Evolutionary conservation across 2,888 invertebrate genomes (phyloP), one percentile per base, ranked within the genome.

Genomic region (Trissonchulus sp.): DNA sequence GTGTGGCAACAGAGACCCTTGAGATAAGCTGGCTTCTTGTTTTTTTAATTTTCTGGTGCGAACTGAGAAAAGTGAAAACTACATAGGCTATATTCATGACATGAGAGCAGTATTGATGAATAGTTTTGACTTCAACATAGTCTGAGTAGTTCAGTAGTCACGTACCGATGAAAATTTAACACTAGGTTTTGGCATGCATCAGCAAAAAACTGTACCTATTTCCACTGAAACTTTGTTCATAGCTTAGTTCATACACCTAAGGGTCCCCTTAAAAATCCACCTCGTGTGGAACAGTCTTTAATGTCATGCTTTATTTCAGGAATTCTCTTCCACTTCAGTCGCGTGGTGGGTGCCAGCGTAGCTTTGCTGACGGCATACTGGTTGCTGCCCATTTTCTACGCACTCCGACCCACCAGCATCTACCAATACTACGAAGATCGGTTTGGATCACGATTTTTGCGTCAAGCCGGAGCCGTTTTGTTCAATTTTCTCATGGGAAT

Each of bases 351-450:
- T n/a, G n/a, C 36, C 28, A n/a, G 8, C 23, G 15, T 69, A 3
- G 36, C 35, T 31, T 35, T 69, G 2, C 33, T n/a, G 34, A 15
- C 34, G n/a, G 36, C 36, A 28, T 69, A 69, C 36, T 69, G 34
- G n/a, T n/a, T 77, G 34, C 34, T 77, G 30, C 77, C 77, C 1
- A 75, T 75, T 30, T 77, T 77, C 69, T 77, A 37, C 69, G 35
- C 71, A 23, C 68, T 75, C 35, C 37, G 63, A 18, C 18, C 68
- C 1, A 73, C 38, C n/a, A 62, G 62, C 31, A 73, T 77, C 69
- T 77, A 77, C 38, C 74, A 77, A 68, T 77, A 77, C 69, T 73
- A 74, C n/a, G 77, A 77, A 48, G 33, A 73, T n/a, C 75, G 77
- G 1, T 77, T 75, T 48, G 37, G 62, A 38, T 75, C 75, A 1